Evolutionary conservation across 2,113 vertebrate species (phyloP).

Genomic region (Mystacornis crossleyi): DNA sequence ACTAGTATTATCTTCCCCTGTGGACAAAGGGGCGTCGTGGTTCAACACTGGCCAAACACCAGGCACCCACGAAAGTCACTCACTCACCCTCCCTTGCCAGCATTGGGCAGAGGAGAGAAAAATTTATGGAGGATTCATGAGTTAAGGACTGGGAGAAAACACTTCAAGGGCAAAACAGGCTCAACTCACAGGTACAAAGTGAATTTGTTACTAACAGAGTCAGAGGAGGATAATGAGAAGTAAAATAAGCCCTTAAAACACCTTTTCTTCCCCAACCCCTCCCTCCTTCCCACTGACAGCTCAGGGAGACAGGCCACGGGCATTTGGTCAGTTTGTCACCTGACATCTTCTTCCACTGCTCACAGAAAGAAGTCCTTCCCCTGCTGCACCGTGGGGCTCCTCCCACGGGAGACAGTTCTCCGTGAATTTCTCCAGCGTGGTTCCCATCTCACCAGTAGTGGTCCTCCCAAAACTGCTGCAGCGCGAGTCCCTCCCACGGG

Average conservation of each 20-base stretch:
- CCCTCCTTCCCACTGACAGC: accelerated
- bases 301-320: neutral
- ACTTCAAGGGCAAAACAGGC: neutral
- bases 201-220: neutral
- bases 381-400: accelerated
- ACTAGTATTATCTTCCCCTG: neutral
- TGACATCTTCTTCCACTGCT: accelerated
- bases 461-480: neutral
- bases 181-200: neutral
- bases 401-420: neutral
- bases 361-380: neutral
- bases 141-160: neutral
- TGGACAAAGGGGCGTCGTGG: neutral
- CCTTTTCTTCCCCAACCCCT: accelerated
- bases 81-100: accelerated
- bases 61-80: accelerated
- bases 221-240: neutral
- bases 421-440: accelerated
- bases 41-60: neutral
- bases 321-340: neutral
- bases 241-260: neutral
- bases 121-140: neutral
- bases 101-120: neutral
- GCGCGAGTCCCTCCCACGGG: no score
- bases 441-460: accelerated